These are phyloP conservation scores for Listronotus oregonensis DNA, from an alignment of 1,140 invertebrate genomes.

Conservation along the genomic window DNA sequence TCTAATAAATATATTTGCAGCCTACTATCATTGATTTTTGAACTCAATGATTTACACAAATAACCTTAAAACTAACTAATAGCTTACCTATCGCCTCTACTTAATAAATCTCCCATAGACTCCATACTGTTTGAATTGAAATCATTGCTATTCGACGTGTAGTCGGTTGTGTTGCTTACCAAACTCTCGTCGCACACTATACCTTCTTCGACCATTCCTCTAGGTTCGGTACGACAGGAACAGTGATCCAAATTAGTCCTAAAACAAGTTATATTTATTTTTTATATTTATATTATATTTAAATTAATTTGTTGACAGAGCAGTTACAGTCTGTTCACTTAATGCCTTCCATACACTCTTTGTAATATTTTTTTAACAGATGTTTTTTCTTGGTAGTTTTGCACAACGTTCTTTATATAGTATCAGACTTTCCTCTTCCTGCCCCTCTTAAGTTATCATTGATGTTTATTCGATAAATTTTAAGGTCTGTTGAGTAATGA, in stretches of 20 bases:
- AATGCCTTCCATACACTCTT: too few relatives aligned
- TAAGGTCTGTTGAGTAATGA: too few relatives aligned
- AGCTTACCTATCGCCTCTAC: slow-evolving; percentile 59
- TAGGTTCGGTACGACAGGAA: slow-evolving; percentile 46
- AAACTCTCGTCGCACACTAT: slow-evolving; percentile 69
- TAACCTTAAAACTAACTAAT: slow-evolving; percentile 12
- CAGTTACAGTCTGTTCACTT: too few relatives aligned
- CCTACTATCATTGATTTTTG: background rate
- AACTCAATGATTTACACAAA: background rate
- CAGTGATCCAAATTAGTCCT: slow-evolving; percentile 51
- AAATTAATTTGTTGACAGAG: too few relatives aligned
- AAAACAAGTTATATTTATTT: background rate
- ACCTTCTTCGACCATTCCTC: slow-evolving; percentile 60
- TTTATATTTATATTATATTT: too few relatives aligned
- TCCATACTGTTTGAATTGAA: slow-evolving; percentile 58
- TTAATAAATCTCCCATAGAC: slow-evolving; percentile 63
- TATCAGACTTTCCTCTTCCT: too few relatives aligned
- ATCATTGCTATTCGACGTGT: slow-evolving; percentile 49
- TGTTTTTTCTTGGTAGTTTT: too few relatives aligned
- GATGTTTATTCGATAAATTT: too few relatives aligned
- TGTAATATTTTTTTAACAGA: too few relatives aligned
- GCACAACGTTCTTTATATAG: too few relatives aligned
- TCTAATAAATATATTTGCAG: slow-evolving; percentile 9
- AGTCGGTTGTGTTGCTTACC: slow-evolving; percentile 64
- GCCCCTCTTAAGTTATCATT: too few relatives aligned